Percentiles rank a stretch among this genome's conserved stretches.
Conservation (phyloP, 2,113 vertebrate species). For the Fregetta grallaria region DNA sequence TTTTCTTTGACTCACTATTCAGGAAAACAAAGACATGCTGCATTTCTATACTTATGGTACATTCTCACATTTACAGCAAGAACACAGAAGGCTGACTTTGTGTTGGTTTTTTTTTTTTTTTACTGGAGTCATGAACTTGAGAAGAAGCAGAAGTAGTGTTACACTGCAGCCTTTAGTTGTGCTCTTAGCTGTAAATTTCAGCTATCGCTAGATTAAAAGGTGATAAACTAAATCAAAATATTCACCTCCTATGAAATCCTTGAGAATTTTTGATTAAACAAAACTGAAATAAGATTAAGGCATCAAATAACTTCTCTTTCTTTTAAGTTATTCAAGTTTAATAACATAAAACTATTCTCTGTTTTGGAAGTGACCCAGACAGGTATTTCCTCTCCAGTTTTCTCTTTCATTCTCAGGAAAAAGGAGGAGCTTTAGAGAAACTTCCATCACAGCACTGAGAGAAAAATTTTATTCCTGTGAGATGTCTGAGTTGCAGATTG, state of each 20-base stretch:
- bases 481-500: not conserved
- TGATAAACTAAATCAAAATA: not conserved
- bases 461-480: not conserved
- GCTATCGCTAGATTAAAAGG: not conserved
- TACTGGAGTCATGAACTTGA: not conserved
- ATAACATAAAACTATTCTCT: not conserved
- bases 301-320: not conserved
- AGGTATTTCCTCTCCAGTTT: slow-evolving; percentile 23
- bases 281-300: not conserved
- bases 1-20: not conserved
- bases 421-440: not conserved
- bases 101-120: not conserved
- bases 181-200: not conserved
- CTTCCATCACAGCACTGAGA: not conserved
- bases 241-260: not conserved
- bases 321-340: slow-evolving; percentile 2
- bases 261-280: not conserved
- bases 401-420: not conserved
- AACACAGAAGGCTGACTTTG: not conserved
- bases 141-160: not conserved
- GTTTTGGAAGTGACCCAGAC: slow-evolving; percentile 6
- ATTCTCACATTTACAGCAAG: not conserved
- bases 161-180: not conserved
- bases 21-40: not conserved
- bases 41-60: not conserved